Evolutionary conservation across 2,888 invertebrate species (phyloP).

Genomic region (Gandaritis pyraliata): DNA sequence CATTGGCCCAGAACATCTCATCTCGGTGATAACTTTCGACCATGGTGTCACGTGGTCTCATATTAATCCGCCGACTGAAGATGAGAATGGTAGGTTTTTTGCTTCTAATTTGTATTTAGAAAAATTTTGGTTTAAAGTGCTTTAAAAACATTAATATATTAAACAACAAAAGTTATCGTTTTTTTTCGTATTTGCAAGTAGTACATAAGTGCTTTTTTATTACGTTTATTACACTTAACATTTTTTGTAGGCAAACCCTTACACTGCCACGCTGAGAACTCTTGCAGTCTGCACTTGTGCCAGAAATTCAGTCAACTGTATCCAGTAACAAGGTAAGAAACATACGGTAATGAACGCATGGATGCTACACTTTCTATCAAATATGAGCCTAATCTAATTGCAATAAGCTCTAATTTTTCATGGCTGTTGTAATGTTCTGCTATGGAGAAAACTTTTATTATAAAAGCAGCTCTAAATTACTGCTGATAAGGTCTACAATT

Average conservation of each 20-base stretch:
- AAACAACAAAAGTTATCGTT: too few species aligned
- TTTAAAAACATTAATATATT: too few species aligned
- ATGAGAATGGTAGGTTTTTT: slow-evolving; percentile 77
- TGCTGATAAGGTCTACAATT: not conserved
- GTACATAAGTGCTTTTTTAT: not conserved
- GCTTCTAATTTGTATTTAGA: too few species aligned
- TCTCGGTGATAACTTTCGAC: slow-evolving; percentile 93
- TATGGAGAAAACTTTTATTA: not conserved
- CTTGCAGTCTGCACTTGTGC: slow-evolving; percentile 94
- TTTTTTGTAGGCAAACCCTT: slow-evolving; percentile 84
- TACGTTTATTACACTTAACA: not conserved
- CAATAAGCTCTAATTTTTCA: slow-evolving; percentile 17
- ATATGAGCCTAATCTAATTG: slow-evolving; percentile 23
- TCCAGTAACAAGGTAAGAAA: slow-evolving; percentile 87
- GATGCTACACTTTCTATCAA: slow-evolving; percentile 15
- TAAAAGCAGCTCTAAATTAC: not conserved
- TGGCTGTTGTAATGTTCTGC: not conserved
- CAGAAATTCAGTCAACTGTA: slow-evolving; percentile 94
- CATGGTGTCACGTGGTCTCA: slow-evolving; percentile 93
- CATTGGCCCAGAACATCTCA: slow-evolving; percentile 89
- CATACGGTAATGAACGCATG: slow-evolving; percentile 29
- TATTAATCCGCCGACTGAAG: slow-evolving; percentile 88
- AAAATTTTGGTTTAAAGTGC: too few species aligned
- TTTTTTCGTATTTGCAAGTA: not conserved
- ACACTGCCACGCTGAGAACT: slow-evolving; percentile 86